Evolutionary conservation across 2,888 invertebrate species (phyloP).

Genomic region (Pseudanteris insignis): DNA sequence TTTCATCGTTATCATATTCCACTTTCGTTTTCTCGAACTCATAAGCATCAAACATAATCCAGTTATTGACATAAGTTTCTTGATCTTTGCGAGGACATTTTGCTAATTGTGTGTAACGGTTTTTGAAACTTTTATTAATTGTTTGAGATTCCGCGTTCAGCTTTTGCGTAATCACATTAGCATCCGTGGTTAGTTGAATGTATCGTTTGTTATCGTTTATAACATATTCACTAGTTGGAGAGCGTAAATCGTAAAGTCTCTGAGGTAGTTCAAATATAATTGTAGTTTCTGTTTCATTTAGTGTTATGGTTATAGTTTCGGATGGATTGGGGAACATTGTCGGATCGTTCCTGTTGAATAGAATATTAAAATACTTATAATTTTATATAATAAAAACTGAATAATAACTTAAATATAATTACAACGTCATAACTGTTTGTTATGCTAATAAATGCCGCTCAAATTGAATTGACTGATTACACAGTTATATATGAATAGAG

Average conservation of each 20-base stretch:
- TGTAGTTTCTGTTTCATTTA: slow-evolving; percentile 75
- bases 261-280: slow-evolving; percentile 74
- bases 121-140: slow-evolving; percentile 70
- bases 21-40: slow-evolving; percentile 3
- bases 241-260: slow-evolving; percentile 71
- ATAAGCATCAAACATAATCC: slow-evolving; percentile 82
- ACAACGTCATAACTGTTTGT: too few species aligned
- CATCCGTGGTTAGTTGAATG: slow-evolving; percentile 74
- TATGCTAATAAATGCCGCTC: too few species aligned
- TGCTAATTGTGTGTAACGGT: slow-evolving; percentile 72
- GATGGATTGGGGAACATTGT: neutral
- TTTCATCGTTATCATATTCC: neutral
- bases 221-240: slow-evolving; percentile 70
- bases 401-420: too few species aligned
- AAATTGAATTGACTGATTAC: neutral
- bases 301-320: slow-evolving; percentile 66
- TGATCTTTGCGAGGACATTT: slow-evolving; percentile 70
- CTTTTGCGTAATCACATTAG: slow-evolving; percentile 75
- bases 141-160: slow-evolving; percentile 79
- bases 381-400: too few species aligned
- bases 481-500: too few species aligned
- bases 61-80: slow-evolving; percentile 76
- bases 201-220: slow-evolving; percentile 75
- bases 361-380: neutral
- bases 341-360: slow-evolving; percentile 10